These are phyloP conservation scores for Galemys pyrenaicus DNA, from an alignment of 2,113 vertebrate species.

Conservation along the genomic window DNA sequence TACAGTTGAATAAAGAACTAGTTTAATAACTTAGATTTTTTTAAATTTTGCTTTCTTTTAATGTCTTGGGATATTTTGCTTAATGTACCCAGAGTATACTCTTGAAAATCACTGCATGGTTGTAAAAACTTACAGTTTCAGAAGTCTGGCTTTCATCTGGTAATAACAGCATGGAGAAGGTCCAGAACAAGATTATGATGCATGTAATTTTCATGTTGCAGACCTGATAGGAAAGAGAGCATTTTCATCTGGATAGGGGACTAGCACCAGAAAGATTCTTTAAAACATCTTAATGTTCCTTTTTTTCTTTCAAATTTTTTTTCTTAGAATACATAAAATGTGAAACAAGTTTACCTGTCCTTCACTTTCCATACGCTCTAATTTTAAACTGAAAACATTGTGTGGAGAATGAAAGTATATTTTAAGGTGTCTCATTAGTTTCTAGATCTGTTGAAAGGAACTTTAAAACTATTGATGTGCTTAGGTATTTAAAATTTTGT, in stretches of 20 bases:
- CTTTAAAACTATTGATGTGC: not conserved
- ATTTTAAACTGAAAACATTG: not conserved
- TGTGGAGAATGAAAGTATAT: not conserved
- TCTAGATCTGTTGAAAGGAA: not conserved
- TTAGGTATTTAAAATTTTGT: conserved; percentile 29
- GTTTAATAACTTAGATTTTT: not conserved
- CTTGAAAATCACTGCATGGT: not conserved
- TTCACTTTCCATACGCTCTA: not conserved
- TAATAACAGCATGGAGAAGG: conserved; percentile 59
- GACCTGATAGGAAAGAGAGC: conserved; percentile 74
- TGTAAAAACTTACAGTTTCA: conserved; percentile 82
- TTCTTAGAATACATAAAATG: conserved; percentile 18
- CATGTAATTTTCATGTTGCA: conserved; percentile 79
- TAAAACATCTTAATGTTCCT: not conserved
- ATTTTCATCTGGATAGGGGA: conserved; percentile 33
- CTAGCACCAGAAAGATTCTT: not conserved
- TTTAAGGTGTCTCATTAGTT: not conserved
- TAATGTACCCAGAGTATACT: not conserved
- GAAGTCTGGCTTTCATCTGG: conserved; percentile 67
- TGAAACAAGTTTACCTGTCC: not conserved
- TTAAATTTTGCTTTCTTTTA: not conserved
- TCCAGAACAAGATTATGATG: conserved; percentile 72
- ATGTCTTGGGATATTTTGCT: not conserved
- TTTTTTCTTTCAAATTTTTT: conserved; percentile 10
- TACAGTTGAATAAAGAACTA: not conserved